Percentiles rank a stretch among this genome's conserved stretches.
Conservation (phyloP, 2,888 invertebrate species). For the Nowickia ferox region DNA sequence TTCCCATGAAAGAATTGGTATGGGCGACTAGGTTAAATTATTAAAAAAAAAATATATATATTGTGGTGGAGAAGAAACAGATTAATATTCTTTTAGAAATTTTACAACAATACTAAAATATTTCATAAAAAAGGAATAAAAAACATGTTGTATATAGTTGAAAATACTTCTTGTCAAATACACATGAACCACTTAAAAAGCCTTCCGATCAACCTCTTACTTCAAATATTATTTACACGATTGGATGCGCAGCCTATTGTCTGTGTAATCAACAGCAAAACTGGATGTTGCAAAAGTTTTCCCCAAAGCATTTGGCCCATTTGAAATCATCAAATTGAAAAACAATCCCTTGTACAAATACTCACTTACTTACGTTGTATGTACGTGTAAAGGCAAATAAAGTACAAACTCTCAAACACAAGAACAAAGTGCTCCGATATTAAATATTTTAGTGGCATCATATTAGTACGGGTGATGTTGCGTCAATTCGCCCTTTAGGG, state of each 20-base stretch:
- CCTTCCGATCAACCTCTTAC: neutral
- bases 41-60: too few species aligned
- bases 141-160: too few species aligned
- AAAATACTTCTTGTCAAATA: too few species aligned
- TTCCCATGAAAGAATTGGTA: too few species aligned
- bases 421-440: slow-evolving; percentile 15
- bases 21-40: too few species aligned
- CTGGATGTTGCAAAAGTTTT: slow-evolving; percentile 1
- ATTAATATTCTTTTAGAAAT: too few species aligned
- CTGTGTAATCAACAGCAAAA: slow-evolving; percentile 27
- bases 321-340: slow-evolving; percentile 49
- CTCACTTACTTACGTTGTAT: neutral
- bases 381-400: slow-evolving; percentile 10
- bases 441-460: slow-evolving; percentile 25
- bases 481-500: slow-evolving; percentile 57
- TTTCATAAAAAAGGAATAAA: too few species aligned
- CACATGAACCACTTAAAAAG: neutral
- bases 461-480: slow-evolving; percentile 34
- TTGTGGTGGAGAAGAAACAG: too few species aligned
- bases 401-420: neutral
- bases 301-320: slow-evolving; percentile 43
- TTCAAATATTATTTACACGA: slow-evolving; percentile 39
- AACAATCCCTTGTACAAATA: slow-evolving; percentile 18
- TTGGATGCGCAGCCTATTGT: slow-evolving; percentile 54
- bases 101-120: too few species aligned